Conservation (phyloP, 2,113 vertebrate genomes). For the Ophiodon elongatus region DNA sequence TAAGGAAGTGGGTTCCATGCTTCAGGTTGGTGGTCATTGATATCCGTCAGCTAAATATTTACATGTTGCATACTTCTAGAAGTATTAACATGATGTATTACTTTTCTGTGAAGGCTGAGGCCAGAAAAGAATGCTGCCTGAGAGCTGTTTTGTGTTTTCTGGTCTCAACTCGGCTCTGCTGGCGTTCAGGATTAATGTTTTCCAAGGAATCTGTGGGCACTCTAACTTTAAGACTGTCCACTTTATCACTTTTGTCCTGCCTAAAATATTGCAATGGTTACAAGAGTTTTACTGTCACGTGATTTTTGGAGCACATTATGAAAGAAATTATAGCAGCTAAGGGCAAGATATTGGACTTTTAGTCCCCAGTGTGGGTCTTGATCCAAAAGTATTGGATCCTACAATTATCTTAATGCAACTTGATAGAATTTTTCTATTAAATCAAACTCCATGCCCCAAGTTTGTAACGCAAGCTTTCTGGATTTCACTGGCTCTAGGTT, state of each 20-base stretch:
- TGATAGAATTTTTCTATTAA: neutral
- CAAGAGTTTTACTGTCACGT: neutral
- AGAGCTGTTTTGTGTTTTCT: constrained; percentile 17
- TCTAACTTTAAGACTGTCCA: neutral
- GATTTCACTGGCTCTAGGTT: neutral
- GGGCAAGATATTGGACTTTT: neutral
- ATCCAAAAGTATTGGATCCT: neutral
- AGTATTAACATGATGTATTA: constrained; percentile 24
- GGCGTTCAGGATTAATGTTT: neutral
- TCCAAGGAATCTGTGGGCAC: neutral
- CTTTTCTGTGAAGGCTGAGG: constrained; percentile 16
- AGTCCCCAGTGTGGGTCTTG: neutral
- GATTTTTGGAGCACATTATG: no score
- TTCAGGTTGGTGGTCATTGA: constrained; percentile 16
- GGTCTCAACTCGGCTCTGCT: constrained; percentile 17
- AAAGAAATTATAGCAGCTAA: neutral
- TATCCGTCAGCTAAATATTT: constrained; percentile 36
- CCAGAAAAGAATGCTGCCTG: constrained; percentile 15
- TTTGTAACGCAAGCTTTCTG: neutral
- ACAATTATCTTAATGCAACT: neutral
- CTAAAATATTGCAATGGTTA: neutral
- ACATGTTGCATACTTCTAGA: constrained; percentile 25
- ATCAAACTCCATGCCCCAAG: no score
- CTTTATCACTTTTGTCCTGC: neutral
- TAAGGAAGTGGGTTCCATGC: constrained; percentile 24